Evolutionary conservation across 2,113 vertebrate genomes (phyloP), one percentile per base, ranked within the genome.

Genomic region (Pelecanus crispus): DNA sequence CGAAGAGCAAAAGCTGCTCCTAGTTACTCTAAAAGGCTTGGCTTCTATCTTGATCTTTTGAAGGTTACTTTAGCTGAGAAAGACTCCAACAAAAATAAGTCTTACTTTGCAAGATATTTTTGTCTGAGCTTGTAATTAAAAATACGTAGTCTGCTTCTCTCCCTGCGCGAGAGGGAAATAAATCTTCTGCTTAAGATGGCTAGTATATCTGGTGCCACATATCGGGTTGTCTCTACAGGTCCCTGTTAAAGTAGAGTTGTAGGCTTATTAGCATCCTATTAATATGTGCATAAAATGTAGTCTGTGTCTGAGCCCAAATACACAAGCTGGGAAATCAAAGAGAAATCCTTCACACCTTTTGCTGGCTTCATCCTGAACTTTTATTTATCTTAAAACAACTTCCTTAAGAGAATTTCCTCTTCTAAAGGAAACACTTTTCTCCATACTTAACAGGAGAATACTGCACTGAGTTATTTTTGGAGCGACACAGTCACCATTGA

Each of bases 271-370:
- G 97, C 98, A 98, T 98, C 96, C 97, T 95, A 97, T 97, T 97
- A 97, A 96, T 98, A 98, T 98, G 98, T 94, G 96, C 98, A 98
- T 98, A 93, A 92, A 92, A 95, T 83, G 88, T 94, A 95, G 97
- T 98, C 97, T 97, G 91, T 88, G 97, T 98, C 98, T 98, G 97
- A 90, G 95, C 96, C 97, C 97, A 98, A 98, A 99, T 98, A 98
- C 98, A 99, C 98, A 99, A 97, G 89, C 86, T 71, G 95, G 79
- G 90, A 96, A 98, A 98, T 98, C 98, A 99, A 98, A 99, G 98
- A 81, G 90, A 81, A 68, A 66, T 87, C 86, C 90, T 97, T 98
- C 96, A 96, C 97, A 98, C 98, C 97, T 95, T 98, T 98, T 98
- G 97, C 97, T 87, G 96, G 95, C 96, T 98, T 97, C 97, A 97